Percentiles rank a stretch among this genome's conserved stretches.
These are phyloP conservation scores for Sphecodes monilicornis DNA, from an alignment of 2,888 invertebrate species.

Conservation along the genomic window DNA sequence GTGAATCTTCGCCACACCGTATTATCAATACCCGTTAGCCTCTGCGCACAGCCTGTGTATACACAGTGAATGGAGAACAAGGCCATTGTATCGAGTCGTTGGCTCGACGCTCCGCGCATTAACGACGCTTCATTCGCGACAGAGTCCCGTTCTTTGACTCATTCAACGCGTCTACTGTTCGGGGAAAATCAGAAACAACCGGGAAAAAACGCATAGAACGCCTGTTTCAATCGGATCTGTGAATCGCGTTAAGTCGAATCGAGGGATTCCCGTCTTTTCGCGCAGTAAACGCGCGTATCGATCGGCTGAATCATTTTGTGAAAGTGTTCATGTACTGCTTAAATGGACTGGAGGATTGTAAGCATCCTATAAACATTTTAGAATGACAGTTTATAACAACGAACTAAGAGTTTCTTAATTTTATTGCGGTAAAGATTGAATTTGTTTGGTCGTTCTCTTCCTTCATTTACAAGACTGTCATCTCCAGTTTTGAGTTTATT, in stretches of 20 bases:
- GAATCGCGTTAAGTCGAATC: neutral
- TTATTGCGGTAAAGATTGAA: too few species aligned
- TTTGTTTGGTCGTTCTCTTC: too few species aligned
- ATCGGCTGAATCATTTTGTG: neutral
- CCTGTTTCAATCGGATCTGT: neutral
- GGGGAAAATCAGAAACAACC: neutral
- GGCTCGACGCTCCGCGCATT: neutral
- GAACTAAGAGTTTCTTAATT: too few species aligned
- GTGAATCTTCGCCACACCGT: neutral
- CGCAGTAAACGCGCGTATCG: neutral
- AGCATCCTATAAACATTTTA: neutral
- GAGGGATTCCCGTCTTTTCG: neutral
- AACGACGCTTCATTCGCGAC: conserved; percentile 15
- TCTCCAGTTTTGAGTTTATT: too few species aligned
- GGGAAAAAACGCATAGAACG: neutral
- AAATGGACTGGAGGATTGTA: neutral
- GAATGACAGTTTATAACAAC: too few species aligned
- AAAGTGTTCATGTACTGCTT: neutral
- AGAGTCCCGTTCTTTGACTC: neutral
- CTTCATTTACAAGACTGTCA: too few species aligned
- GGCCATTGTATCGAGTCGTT: neutral
- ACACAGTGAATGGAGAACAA: conserved; percentile 30
- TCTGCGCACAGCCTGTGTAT: neutral
- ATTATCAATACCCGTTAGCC: neutral
- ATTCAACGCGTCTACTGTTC: conserved; percentile 13